Base-by-base conservation (phyloP, 2,113 vertebrate species). In the Siniperca chuatsi region DNA sequence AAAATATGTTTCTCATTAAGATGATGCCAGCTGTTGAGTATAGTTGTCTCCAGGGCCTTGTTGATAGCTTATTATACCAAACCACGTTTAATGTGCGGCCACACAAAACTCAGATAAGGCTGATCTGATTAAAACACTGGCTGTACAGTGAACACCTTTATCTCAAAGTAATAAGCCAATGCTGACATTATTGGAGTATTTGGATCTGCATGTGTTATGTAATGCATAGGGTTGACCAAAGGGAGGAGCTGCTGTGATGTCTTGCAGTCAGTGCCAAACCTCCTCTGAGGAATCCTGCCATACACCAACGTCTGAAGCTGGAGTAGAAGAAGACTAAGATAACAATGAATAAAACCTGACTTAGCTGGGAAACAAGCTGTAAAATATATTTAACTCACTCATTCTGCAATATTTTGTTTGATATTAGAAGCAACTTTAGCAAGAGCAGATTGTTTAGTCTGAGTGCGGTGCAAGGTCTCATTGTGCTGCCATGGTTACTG, bases 141-240 rank as follows among this genome's bases (percentile, higher is more conserved):
- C 29, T 67, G 33, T 33, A 37, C n/a, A 48, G 35, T 55, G 72
- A 64, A 54, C 13, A 84, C 54, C 7, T 35, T 62, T 25, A 55
- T 70, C n/a, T 81, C 37, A 74, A 13, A 52, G 11, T 29, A 60
- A 68, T 64, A 67, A 42, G 2, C 50, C 29, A 42, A 46, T 5
- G 8, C 50, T 75, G 25, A 25, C 42, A 23, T 29, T 35, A 25
- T 8, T 21, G 20, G 5, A 73, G 16, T 5, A 46, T 52, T 46
- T 44, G 23, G 18, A 37, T 15, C 25, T 61, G 23, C 40, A 1
- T 35, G 8, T 67, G 12, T 69, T n/a, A 37, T 67, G 90, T 94
- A 48, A 93, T 96, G 94, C 81, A 92, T 65, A 92, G 94, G 29
- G 82, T 89, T 68, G 95, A 95, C 90, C 96, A 96, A 92, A 90